phyloP scores from a whole-genome alignment of 2,797 vertebrate genomes.

The Sebastiscus albofasciatus region DNA sequence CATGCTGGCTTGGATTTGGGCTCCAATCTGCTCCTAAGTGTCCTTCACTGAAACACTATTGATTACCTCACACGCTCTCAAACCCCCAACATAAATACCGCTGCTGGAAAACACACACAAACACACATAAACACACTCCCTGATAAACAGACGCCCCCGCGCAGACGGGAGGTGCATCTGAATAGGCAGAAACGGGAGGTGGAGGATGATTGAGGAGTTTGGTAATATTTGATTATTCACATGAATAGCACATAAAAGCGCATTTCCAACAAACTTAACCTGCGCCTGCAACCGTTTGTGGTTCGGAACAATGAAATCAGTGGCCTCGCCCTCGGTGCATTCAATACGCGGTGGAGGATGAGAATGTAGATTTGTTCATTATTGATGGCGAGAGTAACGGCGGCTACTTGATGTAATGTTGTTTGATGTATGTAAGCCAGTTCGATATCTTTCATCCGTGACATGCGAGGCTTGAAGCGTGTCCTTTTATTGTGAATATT shows the following conservation, averaged over 20 bases:
- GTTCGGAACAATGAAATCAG: constrained; percentile 46
- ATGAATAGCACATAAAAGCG: constrained; percentile 53
- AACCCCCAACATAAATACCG: constrained; percentile 58
- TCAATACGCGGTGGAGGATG: constrained; percentile 7
- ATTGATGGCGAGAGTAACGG: constrained; percentile 53
- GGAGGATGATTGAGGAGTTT: constrained; percentile 31
- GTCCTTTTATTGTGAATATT: constrained; percentile 40
- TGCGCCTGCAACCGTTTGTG: constrained; percentile 36
- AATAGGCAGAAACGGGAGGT: constrained; percentile 14
- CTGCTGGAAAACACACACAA: constrained; percentile 17
- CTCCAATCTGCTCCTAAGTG: constrained; percentile 72
- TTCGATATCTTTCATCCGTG: constrained; percentile 48
- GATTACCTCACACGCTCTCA: constrained; percentile 58
- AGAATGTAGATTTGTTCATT: constrained; percentile 63
- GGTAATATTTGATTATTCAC: constrained; percentile 37
- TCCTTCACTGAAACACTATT: constrained; percentile 75
- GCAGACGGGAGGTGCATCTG: constrained; percentile 5
- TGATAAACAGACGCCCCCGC: constrained; percentile 38
- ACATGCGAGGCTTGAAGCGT: constrained; percentile 33
- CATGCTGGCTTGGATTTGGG: constrained; percentile 65
- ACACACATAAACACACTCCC: constrained; percentile 10
- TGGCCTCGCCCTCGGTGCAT: constrained; percentile 7
- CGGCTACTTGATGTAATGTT: constrained; percentile 40
- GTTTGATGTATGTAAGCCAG: constrained; percentile 56
- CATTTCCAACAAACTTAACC: constrained; percentile 51